Conservation (phyloP, 2,888 invertebrate genomes). For the Orthonevra nobilis region DNA sequence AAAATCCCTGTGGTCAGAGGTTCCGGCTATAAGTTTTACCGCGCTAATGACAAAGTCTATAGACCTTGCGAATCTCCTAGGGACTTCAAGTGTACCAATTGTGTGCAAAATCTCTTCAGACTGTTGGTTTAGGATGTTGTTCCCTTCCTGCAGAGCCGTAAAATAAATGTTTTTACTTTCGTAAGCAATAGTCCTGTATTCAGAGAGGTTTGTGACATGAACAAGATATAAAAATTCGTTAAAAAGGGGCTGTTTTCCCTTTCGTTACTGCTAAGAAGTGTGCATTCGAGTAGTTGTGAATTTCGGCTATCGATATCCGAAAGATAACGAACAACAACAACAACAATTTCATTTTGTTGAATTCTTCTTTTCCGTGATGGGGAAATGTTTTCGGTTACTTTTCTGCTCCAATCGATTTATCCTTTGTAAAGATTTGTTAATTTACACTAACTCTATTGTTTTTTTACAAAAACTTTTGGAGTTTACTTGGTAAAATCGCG, state of each 20-base stretch:
- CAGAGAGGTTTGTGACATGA: too few species aligned
- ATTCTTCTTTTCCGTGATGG: too few species aligned
- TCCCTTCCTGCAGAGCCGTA: too few species aligned
- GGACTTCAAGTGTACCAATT: slow-evolving; percentile 3
- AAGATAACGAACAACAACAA: too few species aligned
- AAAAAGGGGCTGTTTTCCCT: not conserved
- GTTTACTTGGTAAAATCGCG: too few species aligned
- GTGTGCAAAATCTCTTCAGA: not conserved
- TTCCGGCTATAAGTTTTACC: slow-evolving; percentile 6
- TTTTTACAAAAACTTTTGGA: too few species aligned
- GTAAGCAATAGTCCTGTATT: not conserved
- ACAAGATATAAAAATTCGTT: too few species aligned
- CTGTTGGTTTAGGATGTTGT: not conserved
- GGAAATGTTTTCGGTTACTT: too few species aligned
- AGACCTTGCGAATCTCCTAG: slow-evolving; percentile 1
- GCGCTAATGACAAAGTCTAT: not conserved
- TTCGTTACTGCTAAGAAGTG: not conserved
- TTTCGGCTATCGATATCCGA: not conserved
- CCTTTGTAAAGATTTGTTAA: too few species aligned
- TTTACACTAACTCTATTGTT: too few species aligned
- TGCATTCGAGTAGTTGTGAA: not conserved
- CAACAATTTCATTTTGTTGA: too few species aligned
- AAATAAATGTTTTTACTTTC: not conserved
- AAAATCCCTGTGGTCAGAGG: not conserved
- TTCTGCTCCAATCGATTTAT: too few species aligned